phyloP scores from a whole-genome alignment of 1,140 invertebrate genomes.

The Drosophila littoralis region DNA sequence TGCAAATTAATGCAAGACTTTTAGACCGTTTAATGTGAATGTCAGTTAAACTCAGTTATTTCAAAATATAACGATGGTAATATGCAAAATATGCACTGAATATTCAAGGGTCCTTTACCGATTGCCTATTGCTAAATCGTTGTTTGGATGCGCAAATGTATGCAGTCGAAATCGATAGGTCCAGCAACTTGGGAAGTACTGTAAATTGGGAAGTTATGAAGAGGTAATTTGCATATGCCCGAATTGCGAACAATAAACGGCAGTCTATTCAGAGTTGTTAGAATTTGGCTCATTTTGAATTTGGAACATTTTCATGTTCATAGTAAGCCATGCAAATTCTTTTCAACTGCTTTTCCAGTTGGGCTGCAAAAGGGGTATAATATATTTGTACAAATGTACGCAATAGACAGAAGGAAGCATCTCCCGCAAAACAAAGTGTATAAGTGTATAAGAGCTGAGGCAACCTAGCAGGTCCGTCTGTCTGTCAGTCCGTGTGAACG shows the following conservation, averaged over 20 bases:
- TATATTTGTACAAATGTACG: too few relatives aligned
- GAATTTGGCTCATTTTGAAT: neutral
- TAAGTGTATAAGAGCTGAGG: too few relatives aligned
- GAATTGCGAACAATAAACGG: neutral
- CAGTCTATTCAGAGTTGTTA: neutral
- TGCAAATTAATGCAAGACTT: neutral
- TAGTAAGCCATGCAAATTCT: conserved; percentile 35
- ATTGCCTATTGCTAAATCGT: neutral
- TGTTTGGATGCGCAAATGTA: neutral
- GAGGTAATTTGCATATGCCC: neutral
- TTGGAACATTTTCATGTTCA: conserved; percentile 4
- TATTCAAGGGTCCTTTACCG: neutral
- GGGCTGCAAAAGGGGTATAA: too few relatives aligned
- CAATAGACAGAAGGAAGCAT: too few relatives aligned
- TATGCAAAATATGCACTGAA: neutral
- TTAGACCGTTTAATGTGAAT: too few relatives aligned
- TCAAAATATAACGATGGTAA: neutral
- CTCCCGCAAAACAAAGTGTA: too few relatives aligned
- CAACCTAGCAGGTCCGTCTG: too few relatives aligned
- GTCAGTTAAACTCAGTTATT: neutral
- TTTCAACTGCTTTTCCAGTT: conserved; percentile 40
- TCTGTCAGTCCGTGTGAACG: too few relatives aligned
- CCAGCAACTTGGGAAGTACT: neutral
- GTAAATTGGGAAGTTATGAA: neutral
- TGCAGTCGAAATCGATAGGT: neutral